Evolutionary conservation across 2,888 invertebrate genomes (phyloP).

Genomic region (Pyrrhia umbra): DNA sequence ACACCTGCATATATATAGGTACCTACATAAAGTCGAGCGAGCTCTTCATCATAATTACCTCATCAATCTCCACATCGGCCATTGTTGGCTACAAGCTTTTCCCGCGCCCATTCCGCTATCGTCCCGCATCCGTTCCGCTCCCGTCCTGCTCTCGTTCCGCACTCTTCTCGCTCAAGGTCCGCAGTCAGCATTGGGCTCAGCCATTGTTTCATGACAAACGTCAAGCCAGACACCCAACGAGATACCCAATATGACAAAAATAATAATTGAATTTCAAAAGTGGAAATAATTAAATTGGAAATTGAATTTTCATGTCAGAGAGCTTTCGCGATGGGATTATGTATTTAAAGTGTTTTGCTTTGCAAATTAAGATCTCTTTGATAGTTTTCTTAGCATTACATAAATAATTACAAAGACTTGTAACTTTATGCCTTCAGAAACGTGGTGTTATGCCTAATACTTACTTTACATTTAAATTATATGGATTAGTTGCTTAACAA

Average conservation of each 20-base stretch:
- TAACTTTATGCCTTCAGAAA: slow-evolving; percentile 11
- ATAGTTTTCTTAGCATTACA: slow-evolving; percentile 29
- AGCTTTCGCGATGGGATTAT: slow-evolving; percentile 25
- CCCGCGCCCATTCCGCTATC: slow-evolving; percentile 1
- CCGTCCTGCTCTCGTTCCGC: background rate
- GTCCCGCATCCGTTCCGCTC: slow-evolving; percentile 8
- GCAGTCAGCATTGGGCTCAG: background rate
- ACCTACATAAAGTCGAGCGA: background rate
- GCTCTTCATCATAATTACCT: slow-evolving; percentile 46
- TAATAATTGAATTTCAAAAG: slow-evolving; percentile 48
- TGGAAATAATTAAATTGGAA: slow-evolving; percentile 46
- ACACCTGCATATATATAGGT: background rate
- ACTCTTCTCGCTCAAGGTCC: background rate
- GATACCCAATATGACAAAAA: slow-evolving; percentile 34
- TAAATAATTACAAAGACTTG: slow-evolving; percentile 12
- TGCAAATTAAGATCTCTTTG: slow-evolving; percentile 22
- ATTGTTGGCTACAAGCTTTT: slow-evolving; percentile 38
- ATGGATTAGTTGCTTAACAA: slow-evolving; percentile 19
- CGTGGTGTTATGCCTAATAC: background rate
- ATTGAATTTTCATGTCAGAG: slow-evolving; percentile 39
- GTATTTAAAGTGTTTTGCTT: slow-evolving; percentile 18
- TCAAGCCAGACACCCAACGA: slow-evolving; percentile 26
- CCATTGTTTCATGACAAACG: slow-evolving; percentile 40
- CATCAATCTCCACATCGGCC: slow-evolving; percentile 44
- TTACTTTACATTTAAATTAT: slow-evolving; percentile 24